Evolutionary conservation across 30 jellyfish, hydroid and myxozoan genomes (phyloP).

Genomic region (Hydractinia echinata): DNA sequence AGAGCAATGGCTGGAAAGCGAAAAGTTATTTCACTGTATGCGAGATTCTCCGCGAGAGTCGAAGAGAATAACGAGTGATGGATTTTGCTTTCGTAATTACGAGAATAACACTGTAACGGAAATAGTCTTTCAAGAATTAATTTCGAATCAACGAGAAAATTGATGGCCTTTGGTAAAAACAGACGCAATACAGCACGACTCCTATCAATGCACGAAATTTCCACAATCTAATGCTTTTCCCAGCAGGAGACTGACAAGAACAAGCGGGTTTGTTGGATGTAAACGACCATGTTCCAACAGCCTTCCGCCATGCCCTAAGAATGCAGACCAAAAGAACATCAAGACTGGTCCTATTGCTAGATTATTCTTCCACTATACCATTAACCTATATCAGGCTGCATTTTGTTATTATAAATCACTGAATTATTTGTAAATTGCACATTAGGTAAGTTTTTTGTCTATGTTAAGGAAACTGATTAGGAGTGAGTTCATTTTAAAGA

Average conservation of each 20-base stretch:
- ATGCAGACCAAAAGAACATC: background rate
- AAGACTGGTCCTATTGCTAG: background rate
- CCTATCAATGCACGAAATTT: background rate
- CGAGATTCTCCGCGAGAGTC: background rate
- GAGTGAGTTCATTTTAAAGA: too few relatives aligned
- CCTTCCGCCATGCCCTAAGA: background rate
- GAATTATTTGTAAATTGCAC: too few relatives aligned
- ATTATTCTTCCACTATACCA: too few relatives aligned
- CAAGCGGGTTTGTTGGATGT: background rate
- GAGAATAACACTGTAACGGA: background rate
- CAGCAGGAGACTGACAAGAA: background rate
- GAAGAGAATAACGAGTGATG: background rate
- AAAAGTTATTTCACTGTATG: background rate
- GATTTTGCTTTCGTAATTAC: background rate
- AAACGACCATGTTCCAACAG: background rate
- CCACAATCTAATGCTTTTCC: background rate
- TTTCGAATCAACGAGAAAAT: background rate
- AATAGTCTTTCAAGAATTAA: background rate
- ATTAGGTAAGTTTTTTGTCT: too few relatives aligned
- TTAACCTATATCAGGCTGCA: too few relatives aligned
- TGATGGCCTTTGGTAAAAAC: background rate
- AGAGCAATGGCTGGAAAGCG: background rate
- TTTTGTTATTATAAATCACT: too few relatives aligned
- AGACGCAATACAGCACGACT: background rate
- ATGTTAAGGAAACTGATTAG: too few relatives aligned